These are phyloP conservation scores for Pseudomyrmex cubaensis DNA, from an alignment of 1,140 invertebrate genomes.

Conservation along the genomic window DNA sequence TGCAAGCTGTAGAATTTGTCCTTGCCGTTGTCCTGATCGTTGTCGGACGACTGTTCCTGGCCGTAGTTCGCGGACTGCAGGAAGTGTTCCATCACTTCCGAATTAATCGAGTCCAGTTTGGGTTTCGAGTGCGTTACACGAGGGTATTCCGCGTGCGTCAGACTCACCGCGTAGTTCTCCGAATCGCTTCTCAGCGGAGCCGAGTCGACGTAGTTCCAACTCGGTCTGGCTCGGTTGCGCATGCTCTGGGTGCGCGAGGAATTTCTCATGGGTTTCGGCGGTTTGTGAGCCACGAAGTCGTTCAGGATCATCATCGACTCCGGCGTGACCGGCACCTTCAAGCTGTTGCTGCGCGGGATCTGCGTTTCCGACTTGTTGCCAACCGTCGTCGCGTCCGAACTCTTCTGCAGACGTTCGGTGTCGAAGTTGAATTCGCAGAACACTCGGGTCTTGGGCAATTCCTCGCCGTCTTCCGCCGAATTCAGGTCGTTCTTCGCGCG, in stretches of 20 bases:
- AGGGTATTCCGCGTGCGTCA: neutral
- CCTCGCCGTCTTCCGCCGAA: constrained; percentile 62
- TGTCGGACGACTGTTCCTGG: constrained; percentile 6
- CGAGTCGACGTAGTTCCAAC: constrained; percentile 78
- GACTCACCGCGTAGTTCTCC: neutral
- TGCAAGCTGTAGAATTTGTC: constrained; percentile 76
- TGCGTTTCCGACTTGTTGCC: constrained; percentile 18
- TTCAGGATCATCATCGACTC: constrained; percentile 81
- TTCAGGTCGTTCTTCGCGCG: constrained; percentile 65
- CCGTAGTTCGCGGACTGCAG: constrained; percentile 45
- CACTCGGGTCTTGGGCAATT: constrained; percentile 67
- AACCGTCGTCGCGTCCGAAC: constrained; percentile 33
- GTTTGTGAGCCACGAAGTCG: constrained; percentile 84
- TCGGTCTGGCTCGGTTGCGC: constrained; percentile 78
- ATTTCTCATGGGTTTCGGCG: constrained; percentile 83
- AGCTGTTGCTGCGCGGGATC: constrained; percentile 68
- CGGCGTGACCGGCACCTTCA: constrained; percentile 73
- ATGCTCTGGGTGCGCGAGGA: constrained; percentile 80
- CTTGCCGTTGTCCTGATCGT: constrained; percentile 58
- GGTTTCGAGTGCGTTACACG: neutral
- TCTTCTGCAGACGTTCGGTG: constrained; percentile 54
- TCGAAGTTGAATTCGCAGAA: constrained; percentile 80
- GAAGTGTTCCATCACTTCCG: constrained; percentile 54
- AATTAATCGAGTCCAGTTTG: constrained; percentile 29
- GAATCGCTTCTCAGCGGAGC: constrained; percentile 66